Conservation (phyloP, 2,888 invertebrate species). For the Catotricha subobsoleta region DNA sequence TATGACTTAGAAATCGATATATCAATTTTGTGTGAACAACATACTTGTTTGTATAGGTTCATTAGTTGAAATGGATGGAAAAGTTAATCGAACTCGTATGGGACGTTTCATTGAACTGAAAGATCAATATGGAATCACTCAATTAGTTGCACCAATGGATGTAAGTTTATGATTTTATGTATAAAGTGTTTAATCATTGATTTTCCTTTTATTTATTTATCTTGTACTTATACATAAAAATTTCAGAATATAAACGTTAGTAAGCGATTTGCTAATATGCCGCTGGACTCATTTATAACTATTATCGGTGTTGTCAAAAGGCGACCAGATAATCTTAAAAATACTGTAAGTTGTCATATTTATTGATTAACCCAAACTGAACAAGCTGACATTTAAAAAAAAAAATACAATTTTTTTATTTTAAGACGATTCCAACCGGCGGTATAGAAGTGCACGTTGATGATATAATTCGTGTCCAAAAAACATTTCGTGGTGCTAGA, state of each 20-base stretch:
- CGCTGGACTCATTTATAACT: conserved; percentile 25
- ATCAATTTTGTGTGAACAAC: background rate
- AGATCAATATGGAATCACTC: conserved; percentile 42
- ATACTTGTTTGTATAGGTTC: background rate
- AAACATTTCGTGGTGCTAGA: background rate
- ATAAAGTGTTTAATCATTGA: conserved; percentile 14
- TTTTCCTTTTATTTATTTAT: conserved; percentile 1
- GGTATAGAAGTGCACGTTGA: conserved; percentile 30
- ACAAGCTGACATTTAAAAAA: background rate
- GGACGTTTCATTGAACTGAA: conserved; percentile 40
- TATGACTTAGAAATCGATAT: background rate
- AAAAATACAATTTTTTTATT: conserved; percentile 1
- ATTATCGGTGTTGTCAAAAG: conserved; percentile 25
- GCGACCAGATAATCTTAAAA: conserved; percentile 25
- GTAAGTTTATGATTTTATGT: conserved; percentile 16
- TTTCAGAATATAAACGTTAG: conserved; percentile 25
- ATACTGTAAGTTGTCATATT: conserved; percentile 15
- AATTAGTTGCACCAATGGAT: conserved; percentile 32
- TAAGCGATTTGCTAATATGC: conserved; percentile 28
- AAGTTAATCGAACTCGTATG: conserved; percentile 39
- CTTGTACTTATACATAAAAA: background rate
- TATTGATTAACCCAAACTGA: background rate
- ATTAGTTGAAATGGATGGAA: conserved; percentile 40
- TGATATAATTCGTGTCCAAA: conserved; percentile 21
- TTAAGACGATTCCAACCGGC: conserved; percentile 27